Evolutionary conservation across 2,797 vertebrate genomes (phyloP), one percentile per base, ranked within the genome.

Genomic region (Gallinago nigripennis): DNA sequence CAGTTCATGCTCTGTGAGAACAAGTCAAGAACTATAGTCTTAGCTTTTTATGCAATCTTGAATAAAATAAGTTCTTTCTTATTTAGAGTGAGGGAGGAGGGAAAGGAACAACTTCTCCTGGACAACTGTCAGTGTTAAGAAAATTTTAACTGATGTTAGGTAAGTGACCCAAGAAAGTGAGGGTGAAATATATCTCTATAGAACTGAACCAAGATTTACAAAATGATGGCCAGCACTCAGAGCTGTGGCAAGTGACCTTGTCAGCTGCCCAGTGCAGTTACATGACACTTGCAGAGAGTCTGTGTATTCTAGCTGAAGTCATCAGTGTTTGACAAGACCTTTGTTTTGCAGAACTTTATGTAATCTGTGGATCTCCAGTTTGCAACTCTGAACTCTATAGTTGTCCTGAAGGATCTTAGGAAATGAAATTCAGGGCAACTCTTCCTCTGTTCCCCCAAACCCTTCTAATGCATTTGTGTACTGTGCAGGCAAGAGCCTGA

Each of bases 31-130:
- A 37, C 23, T 63, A 20, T 33, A 60, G 35, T 66, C 41, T 81
- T 79, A 35, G 51, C 48, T 70, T 88, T 70, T 91, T 69, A 31
- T 66, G 8, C 5, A 11, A 2, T 63, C 50, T 94, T 31, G 64
- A 46, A 12, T 57, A 17, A 82, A 82, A 31, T 18, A 30, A 6
- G 2, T 68, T 27, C 56, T 75, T 24, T 50, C 30, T 72, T 41
- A 9, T 3, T 64, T 56, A 19, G 21, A 13, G 3, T 41, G 37
- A 15, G 2, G 1, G 31, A 12, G 2, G 12, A 53, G 28, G n/a
- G 56, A 70, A n/a, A 73, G 10, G 20, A 45, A 18, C 76, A 9
- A 23, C 41, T 69, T 72, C 6, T 81, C 8, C 11, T 28, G 19
- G 21, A 30, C 30, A 71, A 0, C 57, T 71, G 37, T 54, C 13